Evolutionary conservation across 2,113 vertebrate species (phyloP), one percentile per base, ranked within the genome.

Genomic region (Corythornis madagascariensis): DNA sequence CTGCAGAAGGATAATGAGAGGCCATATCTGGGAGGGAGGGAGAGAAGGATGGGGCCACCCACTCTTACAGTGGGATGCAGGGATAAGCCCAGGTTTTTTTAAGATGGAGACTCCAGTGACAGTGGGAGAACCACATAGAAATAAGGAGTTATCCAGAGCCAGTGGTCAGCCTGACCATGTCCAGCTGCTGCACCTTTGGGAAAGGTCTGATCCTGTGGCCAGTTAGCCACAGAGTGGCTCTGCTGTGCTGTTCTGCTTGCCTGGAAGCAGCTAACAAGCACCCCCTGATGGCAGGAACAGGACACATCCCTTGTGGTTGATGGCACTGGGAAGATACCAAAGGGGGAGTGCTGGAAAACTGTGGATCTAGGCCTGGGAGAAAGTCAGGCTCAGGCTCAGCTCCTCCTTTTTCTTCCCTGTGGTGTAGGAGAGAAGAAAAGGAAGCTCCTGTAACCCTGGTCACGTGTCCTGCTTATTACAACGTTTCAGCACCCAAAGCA

Each of bases 391-490:
- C 18, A 10, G 48, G 33, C 61, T 88, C 59, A 94, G 56, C 47
- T 77, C 28, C 17, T 57, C 60, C 50, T 67, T 88, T 80, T 88
- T 90, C 66, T 91, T 83, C 79, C 9, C 72, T 88, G 4, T 81
- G 89, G 16, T 74, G 33, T 76, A 98, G 98, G 95, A 96, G 84
- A 72, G 96, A 96, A 59, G 97, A 97, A 40, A 98, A 96, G 83
- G 97, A 97, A 73, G 55, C 45, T 7, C 55, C 38, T 21, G 84
- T 96, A 13, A 24, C 82, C 20, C 24, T 97, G 81, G 77, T 97
- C 57, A 84, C 84, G 73, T 98, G 98, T 61, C 96, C 98, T 42
- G 95, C 97, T n/a, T 98, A 98, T 83, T 98, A 98, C 82, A 97
- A 19, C 0, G 89, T 97, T 74, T 97, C 96, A 25, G 97, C 96